Base-by-base conservation (phyloP, 2,113 vertebrate species). In the Rostratula benghalensis region DNA sequence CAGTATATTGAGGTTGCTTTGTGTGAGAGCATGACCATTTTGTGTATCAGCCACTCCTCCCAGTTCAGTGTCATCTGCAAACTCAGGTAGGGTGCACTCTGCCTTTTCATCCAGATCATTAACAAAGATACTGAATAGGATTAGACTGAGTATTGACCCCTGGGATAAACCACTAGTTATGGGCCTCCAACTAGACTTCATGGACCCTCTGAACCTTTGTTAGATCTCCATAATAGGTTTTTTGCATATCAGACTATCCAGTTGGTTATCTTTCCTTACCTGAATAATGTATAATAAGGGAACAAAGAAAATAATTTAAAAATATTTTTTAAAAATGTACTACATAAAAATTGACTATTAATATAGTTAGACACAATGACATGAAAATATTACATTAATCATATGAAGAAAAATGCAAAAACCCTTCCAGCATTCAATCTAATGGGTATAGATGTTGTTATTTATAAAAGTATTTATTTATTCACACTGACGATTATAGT, bases 111-210 rank as follows among this genome's bases (percentile, higher is more conserved):
- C 30, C 22, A 39, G 24, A 59, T 1, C 11, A 39, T 43, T 59
- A 63, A 63, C 11, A 13, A 48, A 67, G 33, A 68, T 35, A 3
- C 28, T 73, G 31, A 68, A 82, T 7, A 37, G 4, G 24, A n/a
- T 46, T 4, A 5, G 46, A 87, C 8, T 1, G 3, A 4, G 8
- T 39, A 46, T 4, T n/a, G 30, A 9, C 12, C 33, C 3, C 4
- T 70, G 61, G 12, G 11, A 4, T 51, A 31, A 0, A 0, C 3
- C 4, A 3, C 6, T 57, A 13, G 35, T 70, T 53, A 11, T 11
- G 19, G 2, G 3, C 5, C 30, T 56, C 15, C 13, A 59, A 0
- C 13, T 14, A 17, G 46, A 43, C 8, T 31, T 1, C 30, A 7
- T 70, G 37, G 31, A 83, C 8, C 7, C 33, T 59, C 53, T 45